Percentiles rank a stretch among this genome's conserved stretches.
These are phyloP conservation scores for Boleophthalmus pectinirostris DNA, from an alignment of 2,113 vertebrate genomes.

Conservation along the genomic window DNA sequence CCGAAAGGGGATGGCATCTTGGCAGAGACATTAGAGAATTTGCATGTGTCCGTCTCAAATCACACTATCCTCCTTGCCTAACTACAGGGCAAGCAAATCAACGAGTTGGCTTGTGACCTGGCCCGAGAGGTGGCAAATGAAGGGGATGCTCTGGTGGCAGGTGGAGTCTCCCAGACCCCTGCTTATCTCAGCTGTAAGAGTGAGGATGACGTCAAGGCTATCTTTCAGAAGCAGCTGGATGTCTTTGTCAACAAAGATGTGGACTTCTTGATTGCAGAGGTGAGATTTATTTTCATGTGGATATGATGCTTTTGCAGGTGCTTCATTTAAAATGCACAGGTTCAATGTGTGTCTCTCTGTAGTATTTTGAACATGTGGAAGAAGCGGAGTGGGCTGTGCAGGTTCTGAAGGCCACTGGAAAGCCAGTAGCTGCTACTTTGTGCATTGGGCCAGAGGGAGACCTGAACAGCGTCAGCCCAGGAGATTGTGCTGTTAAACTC, in stretches of 20 bases:
- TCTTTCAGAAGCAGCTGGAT: constrained; percentile 87
- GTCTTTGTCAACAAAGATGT: constrained; percentile 90
- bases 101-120: constrained; percentile 96
- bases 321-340: not conserved
- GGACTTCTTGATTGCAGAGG: constrained; percentile 97
- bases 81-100: constrained; percentile 87
- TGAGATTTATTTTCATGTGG: constrained; percentile 45
- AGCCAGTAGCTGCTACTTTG: constrained; percentile 87
- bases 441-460: constrained; percentile 96
- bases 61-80: constrained; percentile 17
- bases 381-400: constrained; percentile 97
- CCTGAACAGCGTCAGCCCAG: constrained; percentile 84
- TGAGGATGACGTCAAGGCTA: constrained; percentile 86
- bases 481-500: constrained; percentile 89
- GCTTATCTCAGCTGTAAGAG: constrained; percentile 94
- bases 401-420: constrained; percentile 84
- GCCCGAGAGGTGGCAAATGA: constrained; percentile 90
- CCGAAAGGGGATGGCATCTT: not conserved
- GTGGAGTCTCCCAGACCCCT: constrained; percentile 90
- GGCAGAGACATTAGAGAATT: constrained; percentile 9
- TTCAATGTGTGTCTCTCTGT: not conserved
- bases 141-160: constrained; percentile 93
- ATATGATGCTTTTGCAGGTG: not conserved
- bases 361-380: constrained; percentile 99
- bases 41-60: not conserved